Evolutionary conservation across 2,113 vertebrate genomes (phyloP).

Genomic region (Willisornis vidua): DNA sequence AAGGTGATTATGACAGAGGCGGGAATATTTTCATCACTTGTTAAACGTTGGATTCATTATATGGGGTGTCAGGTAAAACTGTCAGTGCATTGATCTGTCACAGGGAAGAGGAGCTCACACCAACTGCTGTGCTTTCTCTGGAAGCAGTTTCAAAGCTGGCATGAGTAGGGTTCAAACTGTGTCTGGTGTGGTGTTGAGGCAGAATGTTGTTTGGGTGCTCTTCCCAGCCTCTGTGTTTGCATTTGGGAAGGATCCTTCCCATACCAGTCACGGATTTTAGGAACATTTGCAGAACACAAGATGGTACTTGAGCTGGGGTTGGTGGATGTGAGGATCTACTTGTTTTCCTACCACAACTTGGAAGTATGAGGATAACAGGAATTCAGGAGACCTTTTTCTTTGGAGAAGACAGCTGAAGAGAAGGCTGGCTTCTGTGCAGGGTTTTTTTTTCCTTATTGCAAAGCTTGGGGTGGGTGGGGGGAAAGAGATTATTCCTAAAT

Average conservation of each 20-base stretch:
- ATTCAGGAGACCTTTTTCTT: neutral
- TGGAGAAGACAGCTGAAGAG: neutral
- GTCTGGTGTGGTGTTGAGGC: neutral
- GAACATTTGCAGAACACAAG: neutral
- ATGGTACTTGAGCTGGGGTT: neutral
- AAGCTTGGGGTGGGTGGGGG: no score
- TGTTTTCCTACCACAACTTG: neutral
- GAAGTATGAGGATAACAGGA: neutral
- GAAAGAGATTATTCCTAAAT: slow-evolving; percentile 36
- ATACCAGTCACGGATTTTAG: neutral
- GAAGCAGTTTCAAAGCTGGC: neutral
- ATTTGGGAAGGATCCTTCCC: neutral
- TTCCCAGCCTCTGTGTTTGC: neutral
- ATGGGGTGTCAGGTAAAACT: neutral
- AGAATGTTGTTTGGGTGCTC: slow-evolving; percentile 15
- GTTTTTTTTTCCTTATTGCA: neutral
- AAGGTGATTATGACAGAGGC: neutral
- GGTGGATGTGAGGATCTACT: neutral
- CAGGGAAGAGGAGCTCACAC: neutral
- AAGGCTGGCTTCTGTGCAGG: neutral
- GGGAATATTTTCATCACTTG: neutral
- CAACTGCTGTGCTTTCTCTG: neutral
- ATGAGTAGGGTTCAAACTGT: neutral
- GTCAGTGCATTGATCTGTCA: neutral
- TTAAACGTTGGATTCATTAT: neutral